These are phyloP conservation scores for Danionella dracula DNA, from an alignment of 2,797 vertebrate genomes.

Conservation along the genomic window DNA sequence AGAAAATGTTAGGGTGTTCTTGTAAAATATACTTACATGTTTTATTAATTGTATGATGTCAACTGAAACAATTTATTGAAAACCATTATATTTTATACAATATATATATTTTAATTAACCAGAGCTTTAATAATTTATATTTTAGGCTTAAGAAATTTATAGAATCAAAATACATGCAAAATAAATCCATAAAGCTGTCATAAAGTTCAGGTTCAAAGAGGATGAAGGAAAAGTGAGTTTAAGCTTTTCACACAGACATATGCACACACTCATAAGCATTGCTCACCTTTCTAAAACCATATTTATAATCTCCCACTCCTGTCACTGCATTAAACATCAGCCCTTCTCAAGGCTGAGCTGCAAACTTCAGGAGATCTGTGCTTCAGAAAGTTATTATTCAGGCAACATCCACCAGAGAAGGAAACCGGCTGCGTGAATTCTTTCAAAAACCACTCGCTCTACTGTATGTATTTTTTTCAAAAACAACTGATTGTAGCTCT, in stretches of 20 bases:
- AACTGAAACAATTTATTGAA: too few relatives aligned
- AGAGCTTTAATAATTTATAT: too few relatives aligned
- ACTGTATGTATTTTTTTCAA: slow-evolving; percentile 38
- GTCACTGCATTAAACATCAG: slow-evolving; percentile 28
- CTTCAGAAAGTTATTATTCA: slow-evolving; percentile 21
- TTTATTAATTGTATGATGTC: too few relatives aligned
- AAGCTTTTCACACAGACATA: too few relatives aligned
- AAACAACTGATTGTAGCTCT: background rate
- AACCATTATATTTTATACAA: too few relatives aligned
- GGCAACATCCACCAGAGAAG: slow-evolving; percentile 7
- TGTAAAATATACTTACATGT: too few relatives aligned
- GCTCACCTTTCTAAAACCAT: slow-evolving; percentile 1
- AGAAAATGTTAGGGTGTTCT: too few relatives aligned
- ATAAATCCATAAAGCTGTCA: too few relatives aligned
- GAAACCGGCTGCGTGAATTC: slow-evolving; percentile 16
- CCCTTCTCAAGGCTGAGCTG: slow-evolving; percentile 14
- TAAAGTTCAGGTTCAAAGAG: background rate
- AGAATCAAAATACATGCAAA: too few relatives aligned
- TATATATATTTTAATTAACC: too few relatives aligned
- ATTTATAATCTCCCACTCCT: background rate
- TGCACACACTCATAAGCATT: background rate
- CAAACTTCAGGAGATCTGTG: background rate
- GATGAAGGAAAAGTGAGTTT: background rate
- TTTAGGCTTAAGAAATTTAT: too few relatives aligned
- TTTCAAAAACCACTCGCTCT: slow-evolving; percentile 42